A percentile compares a stretch with the other conserved stretches of the same genome.
Conservation (phyloP, 2,797 vertebrate species). For the Myotis findleyi region DNA sequence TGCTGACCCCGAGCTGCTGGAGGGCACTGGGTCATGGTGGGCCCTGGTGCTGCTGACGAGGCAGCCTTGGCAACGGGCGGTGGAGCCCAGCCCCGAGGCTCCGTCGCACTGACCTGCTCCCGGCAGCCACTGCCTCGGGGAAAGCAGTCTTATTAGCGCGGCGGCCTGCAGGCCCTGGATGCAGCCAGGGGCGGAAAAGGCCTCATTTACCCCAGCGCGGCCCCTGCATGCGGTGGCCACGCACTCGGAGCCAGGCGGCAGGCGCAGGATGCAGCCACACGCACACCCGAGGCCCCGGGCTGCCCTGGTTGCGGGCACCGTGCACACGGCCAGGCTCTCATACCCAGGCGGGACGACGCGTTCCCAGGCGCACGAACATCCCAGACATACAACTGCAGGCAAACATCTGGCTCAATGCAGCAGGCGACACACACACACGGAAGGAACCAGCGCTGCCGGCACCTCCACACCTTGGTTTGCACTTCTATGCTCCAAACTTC, state of each 20-base stretch:
- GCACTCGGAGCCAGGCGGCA: fast-evolving
- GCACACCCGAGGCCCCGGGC: background rate
- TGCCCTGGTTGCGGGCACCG: fast-evolving
- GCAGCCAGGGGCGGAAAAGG: conserved; percentile 63
- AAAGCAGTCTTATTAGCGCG: conserved; percentile 74
- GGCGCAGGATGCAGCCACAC: fast-evolving
- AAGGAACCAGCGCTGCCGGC: fast-evolving
- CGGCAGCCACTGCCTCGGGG: conserved; percentile 60
- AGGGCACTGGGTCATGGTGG: background rate
- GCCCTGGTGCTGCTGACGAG: background rate
- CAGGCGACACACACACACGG: fast-evolving
- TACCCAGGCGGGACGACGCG: fast-evolving
- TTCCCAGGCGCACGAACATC: fast-evolving
- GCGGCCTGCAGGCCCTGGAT: conserved; percentile 61
- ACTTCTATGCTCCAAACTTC: fast-evolving
- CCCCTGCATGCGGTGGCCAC: fast-evolving
- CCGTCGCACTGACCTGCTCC: background rate
- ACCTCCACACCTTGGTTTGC: background rate
- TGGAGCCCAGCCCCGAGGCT: conserved; percentile 38
- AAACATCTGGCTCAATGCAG: background rate
- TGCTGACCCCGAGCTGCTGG: fast-evolving
- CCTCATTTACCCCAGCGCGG: conserved; percentile 69
- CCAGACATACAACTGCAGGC: background rate
- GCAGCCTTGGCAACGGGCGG: background rate
- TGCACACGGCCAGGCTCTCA: fast-evolving